Base-by-base conservation (phyloP, 2,888 invertebrate genomes). In the Orthosia gracilis region DNA sequence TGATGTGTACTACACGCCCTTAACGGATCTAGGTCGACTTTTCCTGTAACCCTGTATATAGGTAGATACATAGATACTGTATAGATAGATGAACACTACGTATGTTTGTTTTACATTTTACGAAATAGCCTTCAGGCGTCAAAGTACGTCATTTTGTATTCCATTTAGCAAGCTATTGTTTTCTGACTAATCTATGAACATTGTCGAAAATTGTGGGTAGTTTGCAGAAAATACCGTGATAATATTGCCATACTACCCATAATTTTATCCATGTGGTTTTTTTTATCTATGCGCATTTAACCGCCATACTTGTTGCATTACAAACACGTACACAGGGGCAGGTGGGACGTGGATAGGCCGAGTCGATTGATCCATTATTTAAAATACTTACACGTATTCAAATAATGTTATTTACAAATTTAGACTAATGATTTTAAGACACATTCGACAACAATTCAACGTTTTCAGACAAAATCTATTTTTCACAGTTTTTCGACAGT, bases 41-140 rank as follows among this genome's bases (percentile, higher is more conserved):
- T n/a, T n/a, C n/a, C n/a, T n/a, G n/a, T n/a, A n/a, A n/a, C n/a
- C n/a, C n/a, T n/a, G n/a, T 12, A 21, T 31, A 12, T 17, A 58
- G 3, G 18, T 31, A 15, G n/a, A 18, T 17, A 49, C 26, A 47
- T 40, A 40, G 1, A 9, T 40, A 31, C 49, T 21, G 49, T 12
- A 49, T 15, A 2, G 40, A 40, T 9, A 40, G 40, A 40, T 9
- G 9, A 9, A 40, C 40, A 40, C 40, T 65, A 26, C 2, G 0
- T 52, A 47, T 26, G 17, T 73, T 49, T 50, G 21, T 80, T 73
- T 50, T 62, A 47, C 23, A 49, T 76, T 57, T 61, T 62, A 81
- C 55, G n/a, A 57, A 76, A 47, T 81, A 75, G 40, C 76, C 47
- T 74, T 63, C 47, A 80, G 13, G 21, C n/a, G 52, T 45, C 15